Conservation (phyloP, 1,140 invertebrate genomes). For the Heterodera schachtii region DNA sequence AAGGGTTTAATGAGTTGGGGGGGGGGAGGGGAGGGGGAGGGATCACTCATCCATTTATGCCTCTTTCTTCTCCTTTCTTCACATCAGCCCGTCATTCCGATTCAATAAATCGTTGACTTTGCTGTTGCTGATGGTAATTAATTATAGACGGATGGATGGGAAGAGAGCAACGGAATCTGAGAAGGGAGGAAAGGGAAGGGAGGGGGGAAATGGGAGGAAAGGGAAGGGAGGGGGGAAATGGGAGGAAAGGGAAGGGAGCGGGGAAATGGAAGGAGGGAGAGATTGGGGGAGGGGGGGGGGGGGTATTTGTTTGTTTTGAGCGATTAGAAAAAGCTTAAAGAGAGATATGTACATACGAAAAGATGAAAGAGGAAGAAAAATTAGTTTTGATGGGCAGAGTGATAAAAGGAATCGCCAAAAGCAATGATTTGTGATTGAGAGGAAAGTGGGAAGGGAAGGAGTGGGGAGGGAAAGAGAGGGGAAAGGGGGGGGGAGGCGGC, state of each 20-base stretch:
- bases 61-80: not conserved
- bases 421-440: slow-evolving; percentile 10
- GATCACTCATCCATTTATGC: not conserved
- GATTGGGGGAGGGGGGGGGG: too few relatives aligned
- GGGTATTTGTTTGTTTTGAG: slow-evolving; percentile 18
- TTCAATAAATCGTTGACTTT: not conserved
- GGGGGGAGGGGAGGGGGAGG: not conserved
- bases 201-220: too few relatives aligned
- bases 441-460: not conserved
- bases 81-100: not conserved
- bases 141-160: not conserved
- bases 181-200: not conserved
- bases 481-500: not conserved
- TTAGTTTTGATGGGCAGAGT: not conserved
- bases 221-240: too few relatives aligned
- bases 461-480: not conserved
- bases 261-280: too few relatives aligned
- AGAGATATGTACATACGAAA: not conserved
- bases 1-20: not conserved
- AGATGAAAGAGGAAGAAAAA: not conserved
- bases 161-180: not conserved
- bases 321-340: not conserved
- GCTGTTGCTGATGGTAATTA: slow-evolving; percentile 1
- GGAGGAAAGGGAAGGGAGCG: too few relatives aligned
- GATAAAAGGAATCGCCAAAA: not conserved